A percentile compares a stretch with the other conserved stretches of the same genome.
Conservation (phyloP, 2,888 invertebrate species). For the Athalia circularis region DNA sequence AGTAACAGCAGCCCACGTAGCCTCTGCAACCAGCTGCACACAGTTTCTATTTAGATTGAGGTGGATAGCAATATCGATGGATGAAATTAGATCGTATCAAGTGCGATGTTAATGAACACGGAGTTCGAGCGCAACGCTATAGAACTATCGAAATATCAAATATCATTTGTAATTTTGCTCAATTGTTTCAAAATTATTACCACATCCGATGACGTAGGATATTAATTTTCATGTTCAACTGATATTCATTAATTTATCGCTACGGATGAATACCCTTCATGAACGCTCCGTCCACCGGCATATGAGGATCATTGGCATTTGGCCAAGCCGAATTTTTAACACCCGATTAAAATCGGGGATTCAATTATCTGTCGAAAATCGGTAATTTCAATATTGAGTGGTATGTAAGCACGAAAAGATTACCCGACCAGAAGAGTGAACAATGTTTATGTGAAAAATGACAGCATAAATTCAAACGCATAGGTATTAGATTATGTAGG, state of each 20-base stretch:
- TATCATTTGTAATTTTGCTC: neutral
- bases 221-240: no score
- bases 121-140: neutral
- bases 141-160: neutral
- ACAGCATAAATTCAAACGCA: neutral
- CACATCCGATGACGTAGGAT: no score
- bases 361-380: no score
- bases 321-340: no score
- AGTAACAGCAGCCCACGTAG: neutral
- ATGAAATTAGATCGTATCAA: neutral
- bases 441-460: neutral
- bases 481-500: neutral
- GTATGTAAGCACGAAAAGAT: neutral
- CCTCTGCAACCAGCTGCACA: neutral
- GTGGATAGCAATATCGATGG: neutral
- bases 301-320: no score
- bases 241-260: no score
- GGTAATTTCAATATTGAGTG: no score
- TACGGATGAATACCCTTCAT: no score
- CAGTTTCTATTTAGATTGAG: neutral
- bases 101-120: neutral
- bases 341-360: no score
- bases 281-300: no score
- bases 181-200: no score
- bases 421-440: neutral